Evolutionary conservation across 2,113 vertebrate species (phyloP).

Genomic region (Carlito syrichta): DNA sequence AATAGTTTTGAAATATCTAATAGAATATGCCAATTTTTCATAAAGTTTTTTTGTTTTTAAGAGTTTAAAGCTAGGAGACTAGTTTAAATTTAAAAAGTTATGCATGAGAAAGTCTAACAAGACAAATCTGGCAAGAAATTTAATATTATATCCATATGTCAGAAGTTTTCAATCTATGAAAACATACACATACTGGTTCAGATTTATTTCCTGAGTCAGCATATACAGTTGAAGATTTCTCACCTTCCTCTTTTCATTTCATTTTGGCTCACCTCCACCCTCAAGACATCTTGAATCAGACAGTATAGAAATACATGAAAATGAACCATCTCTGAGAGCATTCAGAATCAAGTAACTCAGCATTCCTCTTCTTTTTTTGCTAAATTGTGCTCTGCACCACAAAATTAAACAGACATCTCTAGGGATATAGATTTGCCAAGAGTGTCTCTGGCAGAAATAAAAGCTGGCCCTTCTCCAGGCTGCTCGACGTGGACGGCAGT

Average conservation of each 20-base stretch:
- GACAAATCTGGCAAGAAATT: slow-evolving; percentile 28
- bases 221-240: neutral
- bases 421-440: slow-evolving; percentile 79
- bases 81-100: neutral
- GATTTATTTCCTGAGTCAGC: slow-evolving; percentile 31
- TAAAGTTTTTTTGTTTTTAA: neutral
- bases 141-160: neutral
- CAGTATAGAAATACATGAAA: slow-evolving; percentile 57
- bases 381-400: slow-evolving; percentile 74
- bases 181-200: neutral
- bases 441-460: slow-evolving; percentile 78
- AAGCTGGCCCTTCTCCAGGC: slow-evolving; percentile 78
- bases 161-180: slow-evolving; percentile 20
- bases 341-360: slow-evolving; percentile 71
- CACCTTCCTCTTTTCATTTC: slow-evolving; percentile 32
- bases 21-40: slow-evolving; percentile 7
- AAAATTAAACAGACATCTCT: slow-evolving; percentile 79
- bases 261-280: slow-evolving; percentile 38
- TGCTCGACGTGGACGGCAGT: slow-evolving; percentile 61
- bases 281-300: slow-evolving; percentile 63
- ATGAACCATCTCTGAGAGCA: slow-evolving; percentile 58
- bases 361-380: slow-evolving; percentile 73
- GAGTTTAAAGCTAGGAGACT: neutral
- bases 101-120: neutral
- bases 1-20: neutral